Evolutionary conservation across 2,113 vertebrate species (phyloP).

Genomic region (Ciconia maguari): DNA sequence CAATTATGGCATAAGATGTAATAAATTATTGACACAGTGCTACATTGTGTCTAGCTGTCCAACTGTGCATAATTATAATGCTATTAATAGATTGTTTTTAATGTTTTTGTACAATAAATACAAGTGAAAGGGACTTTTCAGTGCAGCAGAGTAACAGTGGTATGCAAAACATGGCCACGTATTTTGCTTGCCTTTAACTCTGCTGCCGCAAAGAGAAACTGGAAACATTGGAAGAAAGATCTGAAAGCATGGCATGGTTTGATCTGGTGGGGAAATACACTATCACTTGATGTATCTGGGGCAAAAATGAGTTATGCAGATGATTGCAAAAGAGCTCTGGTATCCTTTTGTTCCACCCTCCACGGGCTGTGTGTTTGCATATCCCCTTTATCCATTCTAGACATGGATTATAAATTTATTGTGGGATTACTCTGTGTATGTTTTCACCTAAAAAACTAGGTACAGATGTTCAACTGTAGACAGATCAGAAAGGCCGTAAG

Average conservation of each 20-base stretch:
- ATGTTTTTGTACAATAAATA: constrained; percentile 42
- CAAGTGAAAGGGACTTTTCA: not conserved
- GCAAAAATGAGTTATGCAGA: not conserved
- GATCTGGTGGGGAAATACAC: not conserved
- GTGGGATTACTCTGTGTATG: not conserved
- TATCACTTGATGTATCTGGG: not conserved
- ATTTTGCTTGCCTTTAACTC: not conserved
- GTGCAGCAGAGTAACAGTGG: not conserved
- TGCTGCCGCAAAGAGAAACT: not conserved
- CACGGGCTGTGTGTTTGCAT: not conserved
- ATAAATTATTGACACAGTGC: constrained; percentile 70
- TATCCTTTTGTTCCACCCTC: not conserved
- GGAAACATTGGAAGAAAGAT: not conserved
- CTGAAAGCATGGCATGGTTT: not conserved
- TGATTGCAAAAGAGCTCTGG: not conserved
- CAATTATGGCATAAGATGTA: constrained; percentile 44
- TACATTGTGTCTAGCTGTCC: constrained; percentile 37
- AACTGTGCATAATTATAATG: constrained; percentile 1
- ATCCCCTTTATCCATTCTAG: not conserved
- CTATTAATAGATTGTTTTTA: not conserved
- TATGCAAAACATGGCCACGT: not conserved
- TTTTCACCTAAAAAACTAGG: not conserved
- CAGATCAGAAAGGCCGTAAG: not conserved
- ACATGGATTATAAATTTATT: not conserved
- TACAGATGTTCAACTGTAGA: not conserved